These are phyloP conservation scores for Lagodon rhomboides DNA, from an alignment of 2,797 vertebrate genomes.

Conservation along the genomic window DNA sequence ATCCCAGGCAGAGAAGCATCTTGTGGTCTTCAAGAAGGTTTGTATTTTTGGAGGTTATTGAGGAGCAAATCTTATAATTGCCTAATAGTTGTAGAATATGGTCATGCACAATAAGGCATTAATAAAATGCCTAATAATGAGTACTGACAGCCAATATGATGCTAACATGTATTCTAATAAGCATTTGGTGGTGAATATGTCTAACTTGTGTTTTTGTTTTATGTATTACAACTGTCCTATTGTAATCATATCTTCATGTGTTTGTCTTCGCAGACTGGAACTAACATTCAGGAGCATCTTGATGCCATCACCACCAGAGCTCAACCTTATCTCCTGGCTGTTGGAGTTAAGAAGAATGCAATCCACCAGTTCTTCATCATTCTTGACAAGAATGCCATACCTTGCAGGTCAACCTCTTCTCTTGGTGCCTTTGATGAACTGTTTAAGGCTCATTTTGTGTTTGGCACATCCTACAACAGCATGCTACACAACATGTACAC, in stretches of 20 bases:
- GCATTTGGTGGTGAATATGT: too few relatives aligned
- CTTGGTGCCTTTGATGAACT: conserved; percentile 55
- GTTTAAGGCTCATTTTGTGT: conserved; percentile 59
- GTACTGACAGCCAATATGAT: too few relatives aligned
- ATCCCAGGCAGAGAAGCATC: conserved; percentile 20
- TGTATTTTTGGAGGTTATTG: too few relatives aligned
- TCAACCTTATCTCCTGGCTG: conserved; percentile 57
- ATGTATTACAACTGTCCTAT: too few relatives aligned
- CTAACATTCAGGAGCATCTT: conserved; percentile 52
- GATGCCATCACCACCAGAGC: conserved; percentile 29
- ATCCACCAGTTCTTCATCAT: conserved; percentile 51
- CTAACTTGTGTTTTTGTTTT: background rate
- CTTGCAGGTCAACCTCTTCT: conserved; percentile 46
- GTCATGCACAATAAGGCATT: too few relatives aligned
- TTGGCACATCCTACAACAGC: conserved; percentile 52
- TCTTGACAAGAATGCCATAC: conserved; percentile 40
- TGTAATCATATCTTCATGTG: background rate
- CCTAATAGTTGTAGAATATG: too few relatives aligned
- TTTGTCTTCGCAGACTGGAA: conserved; percentile 55
- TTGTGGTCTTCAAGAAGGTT: conserved; percentile 28
- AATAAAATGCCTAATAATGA: too few relatives aligned
- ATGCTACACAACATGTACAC: conserved; percentile 37
- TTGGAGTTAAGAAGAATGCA: conserved; percentile 24
- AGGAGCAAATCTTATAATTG: too few relatives aligned
- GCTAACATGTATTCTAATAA: too few relatives aligned